Evolutionary conservation across 2,888 invertebrate genomes (phyloP), one percentile per base, ranked within the genome.

Genomic region (Apamea monoglypha): DNA sequence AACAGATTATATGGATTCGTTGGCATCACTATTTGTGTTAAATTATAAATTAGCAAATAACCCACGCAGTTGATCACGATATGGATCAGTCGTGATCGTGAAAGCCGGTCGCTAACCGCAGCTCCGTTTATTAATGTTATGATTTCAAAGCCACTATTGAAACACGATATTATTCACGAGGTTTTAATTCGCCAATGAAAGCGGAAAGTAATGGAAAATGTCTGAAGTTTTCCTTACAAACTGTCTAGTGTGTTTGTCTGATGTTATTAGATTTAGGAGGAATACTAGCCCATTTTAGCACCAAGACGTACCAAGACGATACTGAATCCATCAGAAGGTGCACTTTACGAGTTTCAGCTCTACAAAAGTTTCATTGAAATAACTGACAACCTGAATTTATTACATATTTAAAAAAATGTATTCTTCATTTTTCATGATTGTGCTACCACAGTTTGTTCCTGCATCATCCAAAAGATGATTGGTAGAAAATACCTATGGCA

Each of bases 1-100:
- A 94, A 95, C 93, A 92, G 90, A 93, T 91, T 88, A 80, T 87
- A 86, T 84, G 75, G 86, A 80, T 74, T 81, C 80, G 74, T 74
- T 68, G 76, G 82, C 76, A 79, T 84, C 78, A 86, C 79, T 88
- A 89, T 92, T 89, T 88, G 86, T 87, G 87, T 89, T 90, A 81
- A 88, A 87, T 84, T 80, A 87, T 88, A 84, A 84, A 90, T 90
- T 86, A 88, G 85, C 84, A 87, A 87, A 88, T 87, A 86, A 78
- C 79, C 87, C 87, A 87, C 82, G 82, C 87, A 69, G 83, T 85
- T 72, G 84, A 84, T 80, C 84, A 81, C 79, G 77, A 83, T 85
- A 87, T 85, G 86, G 83, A 88, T 89, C 83, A 90, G 76, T 80
- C 77, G 83, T 84, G 81, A 84, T 82, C 80, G 83, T 85, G 80